Evolutionary conservation across 2,888 invertebrate species (phyloP).

Genomic region (Phrixothrix hirtus): DNA sequence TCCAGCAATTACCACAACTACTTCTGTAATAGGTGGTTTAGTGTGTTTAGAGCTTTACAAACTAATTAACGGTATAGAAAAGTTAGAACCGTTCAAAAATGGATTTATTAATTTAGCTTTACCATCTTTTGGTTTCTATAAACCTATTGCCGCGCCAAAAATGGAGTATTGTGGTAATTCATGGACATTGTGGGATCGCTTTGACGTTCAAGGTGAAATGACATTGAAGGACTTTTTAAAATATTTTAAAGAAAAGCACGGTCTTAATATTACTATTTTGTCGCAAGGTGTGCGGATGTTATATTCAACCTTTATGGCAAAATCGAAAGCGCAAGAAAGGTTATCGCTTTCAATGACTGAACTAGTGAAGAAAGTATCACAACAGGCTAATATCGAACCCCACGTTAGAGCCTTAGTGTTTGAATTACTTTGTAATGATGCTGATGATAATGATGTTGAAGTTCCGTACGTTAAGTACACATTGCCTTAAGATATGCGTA

Average conservation of each 20-base stretch:
- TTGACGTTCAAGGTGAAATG: slow-evolving; percentile 82
- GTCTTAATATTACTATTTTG: slow-evolving; percentile 95
- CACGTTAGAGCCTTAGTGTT: slow-evolving; percentile 94
- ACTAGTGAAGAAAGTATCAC: slow-evolving; percentile 88
- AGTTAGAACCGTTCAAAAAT: slow-evolving; percentile 84
- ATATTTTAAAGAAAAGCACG: slow-evolving; percentile 87
- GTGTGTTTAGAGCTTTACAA: slow-evolving; percentile 92
- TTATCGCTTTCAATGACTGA: slow-evolving; percentile 82
- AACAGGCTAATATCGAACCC: slow-evolving; percentile 87
- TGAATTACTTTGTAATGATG: slow-evolving; percentile 95
- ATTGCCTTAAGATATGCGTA: slow-evolving; percentile 65
- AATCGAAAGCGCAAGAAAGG: slow-evolving; percentile 84
- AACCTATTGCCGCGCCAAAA: slow-evolving; percentile 85
- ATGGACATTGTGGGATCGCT: slow-evolving; percentile 98
- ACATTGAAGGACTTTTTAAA: slow-evolving; percentile 90
- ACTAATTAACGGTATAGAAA: slow-evolving; percentile 71
- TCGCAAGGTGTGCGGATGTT: slow-evolving; percentile 99
- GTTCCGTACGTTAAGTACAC: slow-evolving; percentile 97
- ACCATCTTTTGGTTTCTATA: slow-evolving; percentile 96
- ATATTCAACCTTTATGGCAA: slow-evolving; percentile 97
- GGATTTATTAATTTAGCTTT: slow-evolving; percentile 96
- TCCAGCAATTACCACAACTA: slow-evolving; percentile 99
- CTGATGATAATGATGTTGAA: slow-evolving; percentile 93
- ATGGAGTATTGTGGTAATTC: slow-evolving; percentile 87
- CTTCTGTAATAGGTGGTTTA: slow-evolving; percentile 93